Percentiles rank a stretch among this genome's conserved stretches.
Evolutionary conservation across 2,797 vertebrate species (phyloP).

Genomic region (Muscicapa striata): DNA sequence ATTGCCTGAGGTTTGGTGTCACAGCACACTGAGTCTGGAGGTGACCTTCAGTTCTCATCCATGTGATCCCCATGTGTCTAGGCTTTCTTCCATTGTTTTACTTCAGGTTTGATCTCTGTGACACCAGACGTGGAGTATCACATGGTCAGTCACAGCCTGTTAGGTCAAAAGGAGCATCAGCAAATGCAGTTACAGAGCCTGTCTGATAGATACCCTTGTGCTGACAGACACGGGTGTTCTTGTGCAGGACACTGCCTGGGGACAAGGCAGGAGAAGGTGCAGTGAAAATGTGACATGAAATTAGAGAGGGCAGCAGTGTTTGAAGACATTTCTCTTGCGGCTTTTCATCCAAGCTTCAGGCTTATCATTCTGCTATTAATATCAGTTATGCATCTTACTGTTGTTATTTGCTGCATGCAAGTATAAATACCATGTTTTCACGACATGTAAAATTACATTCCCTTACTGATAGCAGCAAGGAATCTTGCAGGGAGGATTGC

Average conservation of each 20-base stretch:
- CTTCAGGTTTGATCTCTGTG: not conserved
- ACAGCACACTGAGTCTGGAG: not conserved
- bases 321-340: not conserved
- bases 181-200: not conserved
- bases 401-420: not conserved
- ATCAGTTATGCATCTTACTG: not conserved
- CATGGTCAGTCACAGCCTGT: not conserved
- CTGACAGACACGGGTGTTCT: not conserved
- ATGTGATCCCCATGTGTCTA: not conserved
- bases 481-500: not conserved
- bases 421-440: not conserved
- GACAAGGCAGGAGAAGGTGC: not conserved
- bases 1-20: not conserved
- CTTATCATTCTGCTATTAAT: not conserved
- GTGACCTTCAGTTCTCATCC: constrained; percentile 15
- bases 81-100: not conserved
- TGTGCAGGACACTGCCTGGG: not conserved
- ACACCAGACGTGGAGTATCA: not conserved
- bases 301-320: not conserved
- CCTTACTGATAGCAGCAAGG: not conserved
- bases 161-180: not conserved
- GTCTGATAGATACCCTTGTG: not conserved
- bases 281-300: not conserved
- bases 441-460: not conserved
- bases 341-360: not conserved